Evolutionary conservation across 2,113 vertebrate species (phyloP).

Genomic region (Cephalopterus ornatus): DNA sequence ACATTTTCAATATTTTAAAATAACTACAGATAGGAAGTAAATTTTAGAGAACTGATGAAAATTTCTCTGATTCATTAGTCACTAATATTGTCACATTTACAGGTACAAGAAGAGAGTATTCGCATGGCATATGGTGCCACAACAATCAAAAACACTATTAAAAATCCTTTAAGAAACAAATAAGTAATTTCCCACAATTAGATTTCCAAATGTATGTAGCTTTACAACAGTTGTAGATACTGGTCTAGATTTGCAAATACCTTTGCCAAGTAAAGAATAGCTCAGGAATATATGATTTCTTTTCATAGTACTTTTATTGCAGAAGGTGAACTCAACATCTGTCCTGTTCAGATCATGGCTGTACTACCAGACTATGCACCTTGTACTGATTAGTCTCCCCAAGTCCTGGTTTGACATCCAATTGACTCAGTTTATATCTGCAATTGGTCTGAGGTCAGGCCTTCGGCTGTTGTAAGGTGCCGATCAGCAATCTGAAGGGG

Average conservation of each 20-base stretch:
- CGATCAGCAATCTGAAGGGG: neutral
- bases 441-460: neutral
- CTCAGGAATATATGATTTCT: neutral
- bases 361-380: neutral
- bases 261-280: neutral
- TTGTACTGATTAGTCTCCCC: slow-evolving; percentile 10
- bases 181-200: neutral
- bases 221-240: neutral
- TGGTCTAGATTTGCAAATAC: neutral
- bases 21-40: neutral
- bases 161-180: neutral
- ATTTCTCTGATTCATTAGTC: neutral
- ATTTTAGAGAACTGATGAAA: neutral
- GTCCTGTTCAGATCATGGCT: neutral
- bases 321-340: neutral
- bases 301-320: neutral
- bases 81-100: neutral
- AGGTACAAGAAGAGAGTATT: neutral
- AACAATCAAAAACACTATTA: neutral
- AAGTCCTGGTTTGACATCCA: neutral
- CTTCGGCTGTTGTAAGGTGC: slow-evolving; percentile 24
- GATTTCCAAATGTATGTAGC: neutral
- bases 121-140: neutral
- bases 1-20: neutral
- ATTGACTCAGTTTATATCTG: neutral